Evolutionary conservation across 2,797 vertebrate genomes (phyloP).

Genomic region (Tamandua tetradactyla): DNA sequence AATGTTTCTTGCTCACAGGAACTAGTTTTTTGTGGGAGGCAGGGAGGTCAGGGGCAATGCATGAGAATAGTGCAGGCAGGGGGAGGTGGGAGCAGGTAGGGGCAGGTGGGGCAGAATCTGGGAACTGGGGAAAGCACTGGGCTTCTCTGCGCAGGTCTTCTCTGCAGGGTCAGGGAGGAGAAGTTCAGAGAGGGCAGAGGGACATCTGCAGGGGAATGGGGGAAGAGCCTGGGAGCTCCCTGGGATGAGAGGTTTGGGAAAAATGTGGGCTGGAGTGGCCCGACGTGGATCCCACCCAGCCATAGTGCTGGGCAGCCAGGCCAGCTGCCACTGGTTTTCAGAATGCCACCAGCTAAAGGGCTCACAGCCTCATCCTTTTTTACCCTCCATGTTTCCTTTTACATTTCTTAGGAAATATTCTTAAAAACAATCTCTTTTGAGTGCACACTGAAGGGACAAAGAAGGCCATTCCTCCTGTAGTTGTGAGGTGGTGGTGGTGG

Average conservation of each 20-base stretch:
- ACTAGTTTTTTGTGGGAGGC: background rate
- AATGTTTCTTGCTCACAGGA: background rate
- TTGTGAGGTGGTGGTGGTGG: background rate
- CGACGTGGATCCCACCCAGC: background rate
- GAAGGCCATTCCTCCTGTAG: background rate
- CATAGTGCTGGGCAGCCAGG: background rate
- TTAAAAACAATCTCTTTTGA: background rate
- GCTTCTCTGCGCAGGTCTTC: background rate
- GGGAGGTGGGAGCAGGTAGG: background rate
- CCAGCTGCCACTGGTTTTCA: background rate
- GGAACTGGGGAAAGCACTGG: background rate
- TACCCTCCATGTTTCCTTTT: background rate
- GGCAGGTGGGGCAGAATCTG: background rate
- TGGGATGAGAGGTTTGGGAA: background rate
- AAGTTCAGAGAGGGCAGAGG: background rate
- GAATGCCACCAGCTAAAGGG: background rate
- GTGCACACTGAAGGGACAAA: background rate
- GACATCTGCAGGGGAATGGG: too few species aligned
- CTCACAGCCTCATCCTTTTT: background rate
- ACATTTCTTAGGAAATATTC: background rate
- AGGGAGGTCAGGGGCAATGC: background rate
- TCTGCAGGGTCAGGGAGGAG: background rate
- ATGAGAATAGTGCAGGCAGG: background rate
- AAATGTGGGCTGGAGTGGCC: too few species aligned
- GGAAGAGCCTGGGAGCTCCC: background rate